Percentiles rank a stretch among this genome's conserved stretches.
phyloP scores from a whole-genome alignment of 2,888 invertebrate species.

The Monochamus alternatus region DNA sequence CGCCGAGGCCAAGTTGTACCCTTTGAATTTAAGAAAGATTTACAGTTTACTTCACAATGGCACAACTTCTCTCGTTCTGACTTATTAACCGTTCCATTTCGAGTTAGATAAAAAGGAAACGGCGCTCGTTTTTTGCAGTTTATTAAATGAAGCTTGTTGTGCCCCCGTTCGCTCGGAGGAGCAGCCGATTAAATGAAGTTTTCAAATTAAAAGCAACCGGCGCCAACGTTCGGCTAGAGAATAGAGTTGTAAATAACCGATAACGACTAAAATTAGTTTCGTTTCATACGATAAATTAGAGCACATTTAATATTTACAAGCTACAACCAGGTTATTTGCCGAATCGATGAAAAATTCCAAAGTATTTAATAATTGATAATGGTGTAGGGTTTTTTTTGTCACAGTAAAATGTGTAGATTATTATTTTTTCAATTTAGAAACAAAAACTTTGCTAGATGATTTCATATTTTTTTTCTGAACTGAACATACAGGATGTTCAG shows the following conservation, averaged over 20 bases:
- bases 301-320: not conserved
- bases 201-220: slow-evolving; percentile 18
- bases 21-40: slow-evolving; percentile 8
- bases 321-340: not conserved
- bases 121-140: slow-evolving; percentile 3
- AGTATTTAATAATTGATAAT: not conserved
- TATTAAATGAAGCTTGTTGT: slow-evolving; percentile 8
- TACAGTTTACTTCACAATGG: not conserved
- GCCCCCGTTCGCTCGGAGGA: not conserved
- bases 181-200: slow-evolving; percentile 15
- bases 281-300: slow-evolving; percentile 7
- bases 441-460: too few species aligned
- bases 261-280: slow-evolving; percentile 6
- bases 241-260: slow-evolving; percentile 20
- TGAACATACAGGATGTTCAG: too few species aligned
- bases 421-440: too few species aligned
- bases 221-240: not conserved
- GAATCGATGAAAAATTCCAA: not conserved
- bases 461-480: too few species aligned
- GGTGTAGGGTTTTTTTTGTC: not conserved
- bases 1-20: not conserved
- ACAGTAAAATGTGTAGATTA: too few species aligned
- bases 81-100: slow-evolving; percentile 19
- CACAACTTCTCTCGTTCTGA: slow-evolving; percentile 1
- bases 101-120: slow-evolving; percentile 11